Conservation (phyloP, 2,113 vertebrate genomes). For the Barbus barbus region DNA sequence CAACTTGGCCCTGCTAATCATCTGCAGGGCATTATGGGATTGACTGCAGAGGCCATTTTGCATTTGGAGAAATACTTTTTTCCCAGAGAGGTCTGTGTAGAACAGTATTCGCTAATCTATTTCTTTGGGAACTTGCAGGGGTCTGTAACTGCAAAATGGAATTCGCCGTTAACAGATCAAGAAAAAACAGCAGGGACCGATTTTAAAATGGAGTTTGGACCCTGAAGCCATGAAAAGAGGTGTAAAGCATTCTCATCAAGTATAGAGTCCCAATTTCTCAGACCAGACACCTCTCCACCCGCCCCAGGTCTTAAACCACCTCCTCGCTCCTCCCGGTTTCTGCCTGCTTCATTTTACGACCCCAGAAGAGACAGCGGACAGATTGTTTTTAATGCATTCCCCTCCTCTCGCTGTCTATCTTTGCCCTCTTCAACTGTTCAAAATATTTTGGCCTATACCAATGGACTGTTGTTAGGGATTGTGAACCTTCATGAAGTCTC, state of each 20-base stretch:
- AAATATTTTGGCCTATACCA: constrained; percentile 32
- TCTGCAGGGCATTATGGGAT: constrained; percentile 86
- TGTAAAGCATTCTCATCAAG: constrained; percentile 53
- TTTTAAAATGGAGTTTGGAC: constrained; percentile 50
- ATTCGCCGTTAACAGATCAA: constrained; percentile 54
- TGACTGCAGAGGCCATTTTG: constrained; percentile 76
- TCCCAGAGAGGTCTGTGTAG: constrained; percentile 68
- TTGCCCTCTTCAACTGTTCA: no score
- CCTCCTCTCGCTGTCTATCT: constrained; percentile 19
- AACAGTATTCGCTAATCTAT: constrained; percentile 64
- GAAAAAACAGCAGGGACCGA: constrained; percentile 36
- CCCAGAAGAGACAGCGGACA: constrained; percentile 39
- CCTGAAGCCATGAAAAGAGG: constrained; percentile 35
- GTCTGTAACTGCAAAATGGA: constrained; percentile 32
- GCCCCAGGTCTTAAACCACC: constrained; percentile 38
- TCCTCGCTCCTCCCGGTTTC: constrained; percentile 7
- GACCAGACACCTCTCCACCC: constrained; percentile 49
- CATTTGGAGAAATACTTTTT: constrained; percentile 72
- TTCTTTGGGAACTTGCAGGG: constrained; percentile 65
- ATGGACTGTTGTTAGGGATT: constrained; percentile 21
- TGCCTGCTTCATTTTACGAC: constrained; percentile 27
- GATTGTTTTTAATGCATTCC: constrained; percentile 43
- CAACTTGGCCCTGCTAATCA: constrained; percentile 77
- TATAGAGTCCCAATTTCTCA: constrained; percentile 45
- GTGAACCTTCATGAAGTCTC: not conserved